Base-by-base conservation (phyloP, 2,113 vertebrate species). In the Helogale parvula region DNA sequence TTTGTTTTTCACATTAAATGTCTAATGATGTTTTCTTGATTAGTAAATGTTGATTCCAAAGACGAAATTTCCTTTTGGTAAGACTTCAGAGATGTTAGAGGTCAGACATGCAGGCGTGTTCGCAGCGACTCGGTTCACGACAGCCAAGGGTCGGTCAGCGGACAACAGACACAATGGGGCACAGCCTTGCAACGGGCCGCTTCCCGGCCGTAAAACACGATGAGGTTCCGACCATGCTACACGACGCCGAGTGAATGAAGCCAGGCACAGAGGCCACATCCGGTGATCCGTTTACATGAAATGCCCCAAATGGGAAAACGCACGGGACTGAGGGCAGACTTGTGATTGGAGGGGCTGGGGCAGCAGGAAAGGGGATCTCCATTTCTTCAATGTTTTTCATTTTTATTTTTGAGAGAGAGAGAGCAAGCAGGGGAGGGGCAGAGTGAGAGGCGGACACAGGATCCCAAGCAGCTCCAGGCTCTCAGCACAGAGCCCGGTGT, bases 161-260 rank as follows among this genome's bases (percentile, higher is more conserved):
- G 13, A 23, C 27, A 12, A 2, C 2, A 47, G 47, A 1, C 1
- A 25, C 15, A 17, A 2, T 0, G 25, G 9, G 21, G 5, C 5
- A 0, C 0, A 2, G 1, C 54, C 29, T 0, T 0, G 0, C 0
- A 1, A 0, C 0, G 47, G 38, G n/a, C 1, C 7, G 2, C 2
- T 11, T 7, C 15, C 33, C 19, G 23, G 7, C 85, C 77, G n/a
- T 16, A 5, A 4, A 50, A 27, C 19, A 23, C 15, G 21, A 0
- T 0, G 1, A 19, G 4, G 2, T 1, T 1, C 23, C 7, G 45
- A 23, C 5, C 14, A 5, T 2, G 21, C 31, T 1, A 5, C 54
- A 1, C 0, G 2, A 3, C 0, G 7, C 16, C 10, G 21, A 63
- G 41, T 9, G 21, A 27, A 45, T 57, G 38, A 82, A 76, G 14